Percentiles rank a stretch among this genome's conserved stretches.
These are phyloP conservation scores for Thecophora atra DNA, from an alignment of 2,888 invertebrate genomes.

Conservation along the genomic window DNA sequence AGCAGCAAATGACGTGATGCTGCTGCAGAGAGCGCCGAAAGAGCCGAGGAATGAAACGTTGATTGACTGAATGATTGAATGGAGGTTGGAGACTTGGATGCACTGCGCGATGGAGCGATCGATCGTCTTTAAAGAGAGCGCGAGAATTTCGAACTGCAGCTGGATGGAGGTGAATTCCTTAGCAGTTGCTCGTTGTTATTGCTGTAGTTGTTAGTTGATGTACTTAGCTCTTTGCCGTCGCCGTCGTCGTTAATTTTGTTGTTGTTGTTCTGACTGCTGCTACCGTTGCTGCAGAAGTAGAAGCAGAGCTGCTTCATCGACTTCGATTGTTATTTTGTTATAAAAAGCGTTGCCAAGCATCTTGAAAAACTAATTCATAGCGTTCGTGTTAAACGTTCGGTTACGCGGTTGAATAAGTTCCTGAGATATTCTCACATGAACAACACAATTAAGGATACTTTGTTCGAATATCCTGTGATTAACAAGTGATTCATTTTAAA, in stretches of 20 bases:
- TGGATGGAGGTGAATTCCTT: constrained; percentile 8
- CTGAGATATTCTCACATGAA: no score
- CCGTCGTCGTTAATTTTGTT: constrained; percentile 14
- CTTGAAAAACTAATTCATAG: constrained; percentile 58
- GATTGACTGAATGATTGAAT: background rate
- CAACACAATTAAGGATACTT: no score
- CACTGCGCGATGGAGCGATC: background rate
- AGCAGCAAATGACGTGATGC: background rate
- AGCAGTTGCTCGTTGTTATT: constrained; percentile 18
- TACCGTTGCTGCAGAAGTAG: constrained; percentile 33
- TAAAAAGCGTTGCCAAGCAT: constrained; percentile 59
- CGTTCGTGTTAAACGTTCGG: constrained; percentile 59
- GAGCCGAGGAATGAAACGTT: background rate
- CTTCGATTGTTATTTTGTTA: constrained; percentile 49
- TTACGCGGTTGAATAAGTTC: constrained; percentile 27
- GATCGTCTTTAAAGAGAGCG: constrained; percentile 27
- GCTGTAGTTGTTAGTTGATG: constrained; percentile 2
- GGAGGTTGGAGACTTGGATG: background rate
- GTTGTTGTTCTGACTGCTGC: constrained; percentile 17
- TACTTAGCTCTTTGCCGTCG: constrained; percentile 24
- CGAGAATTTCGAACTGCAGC: constrained; percentile 31
- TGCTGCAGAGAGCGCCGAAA: constrained; percentile 5
- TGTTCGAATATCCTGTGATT: no score
- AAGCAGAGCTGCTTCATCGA: constrained; percentile 22
- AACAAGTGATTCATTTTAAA: no score